These are phyloP conservation scores for Morone saxatilis DNA, from an alignment of 2,113 vertebrate genomes.

Conservation along the genomic window DNA sequence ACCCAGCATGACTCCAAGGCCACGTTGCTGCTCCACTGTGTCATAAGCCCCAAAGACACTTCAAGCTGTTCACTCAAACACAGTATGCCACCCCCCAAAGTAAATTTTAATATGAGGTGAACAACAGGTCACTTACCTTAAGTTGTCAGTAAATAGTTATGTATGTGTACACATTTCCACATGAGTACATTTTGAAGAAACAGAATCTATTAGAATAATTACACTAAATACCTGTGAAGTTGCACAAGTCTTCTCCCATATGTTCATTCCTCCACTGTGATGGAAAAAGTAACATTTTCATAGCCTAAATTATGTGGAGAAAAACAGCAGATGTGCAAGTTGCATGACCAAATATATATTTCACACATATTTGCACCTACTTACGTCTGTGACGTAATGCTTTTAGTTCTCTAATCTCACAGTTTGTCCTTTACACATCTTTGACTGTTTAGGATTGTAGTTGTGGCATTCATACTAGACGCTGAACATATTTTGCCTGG, in stretches of 20 bases:
- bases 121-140: too few relatives aligned
- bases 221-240: too few relatives aligned
- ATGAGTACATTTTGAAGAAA: too few relatives aligned
- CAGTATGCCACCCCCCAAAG: conserved; percentile 28
- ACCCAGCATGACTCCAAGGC: conserved; percentile 78
- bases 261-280: too few relatives aligned
- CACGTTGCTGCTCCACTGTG: conserved; percentile 68
- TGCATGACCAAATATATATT: not conserved
- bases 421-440: conserved; percentile 15
- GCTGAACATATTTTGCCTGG: conserved; percentile 41
- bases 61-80: conserved; percentile 52
- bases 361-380: not conserved
- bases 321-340: not conserved
- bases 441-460: conserved; percentile 18
- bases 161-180: too few relatives aligned
- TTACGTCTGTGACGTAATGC: not conserved
- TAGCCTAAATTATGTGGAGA: not conserved
- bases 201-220: too few relatives aligned
- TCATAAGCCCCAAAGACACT: conserved; percentile 73
- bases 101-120: too few relatives aligned
- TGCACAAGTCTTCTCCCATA: too few relatives aligned
- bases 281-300: not conserved
- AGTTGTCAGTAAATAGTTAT: too few relatives aligned
- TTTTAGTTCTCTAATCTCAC: conserved; percentile 3
- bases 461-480: conserved; percentile 26